Evolutionary conservation across 2,797 vertebrate genomes (phyloP).

Genomic region (Enteromius argenteus): DNA sequence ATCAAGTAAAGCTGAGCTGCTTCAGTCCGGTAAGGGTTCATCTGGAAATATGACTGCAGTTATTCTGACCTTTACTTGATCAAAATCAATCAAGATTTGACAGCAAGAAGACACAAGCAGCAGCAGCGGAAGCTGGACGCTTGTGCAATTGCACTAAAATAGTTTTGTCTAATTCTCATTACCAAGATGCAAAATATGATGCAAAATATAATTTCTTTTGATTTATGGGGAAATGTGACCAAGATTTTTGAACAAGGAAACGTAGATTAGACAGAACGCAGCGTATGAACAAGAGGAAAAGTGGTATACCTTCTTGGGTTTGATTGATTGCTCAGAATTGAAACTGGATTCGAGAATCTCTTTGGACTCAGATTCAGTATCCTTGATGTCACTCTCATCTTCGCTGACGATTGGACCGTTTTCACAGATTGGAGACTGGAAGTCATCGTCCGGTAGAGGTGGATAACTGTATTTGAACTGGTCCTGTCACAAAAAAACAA

Average conservation of each 20-base stretch:
- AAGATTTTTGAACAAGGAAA: neutral
- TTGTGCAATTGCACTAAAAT: too few relatives aligned
- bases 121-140: too few relatives aligned
- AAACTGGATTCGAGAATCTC: slow-evolving; percentile 84
- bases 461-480: slow-evolving; percentile 95
- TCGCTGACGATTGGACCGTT: slow-evolving; percentile 92
- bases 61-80: too few relatives aligned
- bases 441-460: slow-evolving; percentile 96
- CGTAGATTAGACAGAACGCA: neutral
- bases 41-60: too few relatives aligned
- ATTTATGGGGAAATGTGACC: neutral
- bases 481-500: slow-evolving; percentile 79
- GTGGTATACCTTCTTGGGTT: slow-evolving; percentile 87
- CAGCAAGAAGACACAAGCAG: too few relatives aligned
- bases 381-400: slow-evolving; percentile 91
- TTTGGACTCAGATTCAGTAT: slow-evolving; percentile 84
- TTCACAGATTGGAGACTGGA: slow-evolving; percentile 93
- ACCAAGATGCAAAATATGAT: neutral
- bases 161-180: neutral
- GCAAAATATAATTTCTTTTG: neutral
- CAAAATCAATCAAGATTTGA: too few relatives aligned
- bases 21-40: too few relatives aligned
- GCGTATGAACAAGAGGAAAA: neutral
- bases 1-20: too few relatives aligned
- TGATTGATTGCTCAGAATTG: slow-evolving; percentile 82